Conservation (phyloP, 2,888 invertebrate species). For the Melanchra persicariae region DNA sequence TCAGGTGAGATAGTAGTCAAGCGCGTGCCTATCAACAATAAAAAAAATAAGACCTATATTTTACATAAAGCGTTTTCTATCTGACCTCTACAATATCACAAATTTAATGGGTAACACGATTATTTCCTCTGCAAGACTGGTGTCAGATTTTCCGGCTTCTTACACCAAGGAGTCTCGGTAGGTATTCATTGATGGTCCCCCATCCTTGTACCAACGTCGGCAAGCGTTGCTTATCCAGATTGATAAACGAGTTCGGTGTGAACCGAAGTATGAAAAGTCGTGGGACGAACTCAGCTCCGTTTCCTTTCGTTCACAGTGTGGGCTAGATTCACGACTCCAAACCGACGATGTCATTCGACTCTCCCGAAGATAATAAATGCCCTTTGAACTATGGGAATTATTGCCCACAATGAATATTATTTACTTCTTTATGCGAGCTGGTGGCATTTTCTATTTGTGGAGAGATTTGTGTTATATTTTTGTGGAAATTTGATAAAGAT, state of each 20-base stretch:
- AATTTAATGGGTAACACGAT: neutral
- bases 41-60: neutral
- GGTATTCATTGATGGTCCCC: neutral
- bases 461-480: slow-evolving; percentile 11
- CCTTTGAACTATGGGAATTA: slow-evolving; percentile 76
- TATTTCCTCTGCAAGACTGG: neutral
- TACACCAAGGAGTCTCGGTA: no score
- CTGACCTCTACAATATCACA: neutral
- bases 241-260: neutral
- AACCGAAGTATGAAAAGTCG: neutral
- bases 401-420: slow-evolving; percentile 60
- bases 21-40: no score
- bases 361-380: slow-evolving; percentile 81
- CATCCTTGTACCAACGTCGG: neutral
- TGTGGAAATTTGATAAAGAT: slow-evolving; percentile 1
- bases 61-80: neutral
- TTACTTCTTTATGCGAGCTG: slow-evolving; percentile 35
- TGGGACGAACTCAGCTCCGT: no score
- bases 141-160: no score
- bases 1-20: no score
- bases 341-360: slow-evolving; percentile 69
- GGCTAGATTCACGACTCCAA: slow-evolving; percentile 53
- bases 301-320: neutral
- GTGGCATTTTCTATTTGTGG: slow-evolving; percentile 10
- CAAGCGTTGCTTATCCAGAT: neutral